Evolutionary conservation across 2,113 vertebrate species (phyloP).

Genomic region (Chitala chitala): DNA sequence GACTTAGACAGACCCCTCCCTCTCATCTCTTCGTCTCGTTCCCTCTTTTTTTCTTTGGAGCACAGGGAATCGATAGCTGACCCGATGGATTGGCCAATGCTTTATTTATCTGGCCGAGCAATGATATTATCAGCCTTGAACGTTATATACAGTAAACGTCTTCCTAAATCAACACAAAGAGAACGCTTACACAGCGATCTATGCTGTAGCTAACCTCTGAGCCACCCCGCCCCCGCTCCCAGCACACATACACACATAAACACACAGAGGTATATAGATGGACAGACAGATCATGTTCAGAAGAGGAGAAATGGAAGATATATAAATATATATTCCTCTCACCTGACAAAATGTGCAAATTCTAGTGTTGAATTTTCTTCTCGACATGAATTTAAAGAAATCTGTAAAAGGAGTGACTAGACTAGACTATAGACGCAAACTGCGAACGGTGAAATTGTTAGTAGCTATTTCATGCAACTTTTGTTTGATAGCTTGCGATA

Average conservation of each 20-base stretch:
- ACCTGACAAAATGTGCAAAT: constrained; percentile 42
- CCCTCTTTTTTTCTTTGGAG: constrained; percentile 45
- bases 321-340: constrained; percentile 34
- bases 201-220: constrained; percentile 49
- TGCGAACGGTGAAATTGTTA: constrained; percentile 61
- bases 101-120: constrained; percentile 77
- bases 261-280: constrained; percentile 41
- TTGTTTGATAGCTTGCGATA: constrained; percentile 24
- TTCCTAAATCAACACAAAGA: constrained; percentile 87
- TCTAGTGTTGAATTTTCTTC: constrained; percentile 67
- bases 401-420: constrained; percentile 52
- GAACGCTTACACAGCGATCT: constrained; percentile 69
- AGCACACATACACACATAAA: constrained; percentile 34
- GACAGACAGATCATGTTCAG: constrained; percentile 42
- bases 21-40: constrained; percentile 34
- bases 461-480: constrained; percentile 52
- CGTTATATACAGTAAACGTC: constrained; percentile 78
- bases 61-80: constrained; percentile 72
- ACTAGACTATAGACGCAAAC: constrained; percentile 48
- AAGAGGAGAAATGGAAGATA: constrained; percentile 5
- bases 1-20: constrained; percentile 43
- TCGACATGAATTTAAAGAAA: constrained; percentile 62
- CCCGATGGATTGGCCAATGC: constrained; percentile 69
- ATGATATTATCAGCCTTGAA: constrained; percentile 83
- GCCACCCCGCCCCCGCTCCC: constrained; percentile 46